These are phyloP conservation scores for Phortica magna DNA, from an alignment of 2,888 invertebrate species.

Conservation along the genomic window DNA sequence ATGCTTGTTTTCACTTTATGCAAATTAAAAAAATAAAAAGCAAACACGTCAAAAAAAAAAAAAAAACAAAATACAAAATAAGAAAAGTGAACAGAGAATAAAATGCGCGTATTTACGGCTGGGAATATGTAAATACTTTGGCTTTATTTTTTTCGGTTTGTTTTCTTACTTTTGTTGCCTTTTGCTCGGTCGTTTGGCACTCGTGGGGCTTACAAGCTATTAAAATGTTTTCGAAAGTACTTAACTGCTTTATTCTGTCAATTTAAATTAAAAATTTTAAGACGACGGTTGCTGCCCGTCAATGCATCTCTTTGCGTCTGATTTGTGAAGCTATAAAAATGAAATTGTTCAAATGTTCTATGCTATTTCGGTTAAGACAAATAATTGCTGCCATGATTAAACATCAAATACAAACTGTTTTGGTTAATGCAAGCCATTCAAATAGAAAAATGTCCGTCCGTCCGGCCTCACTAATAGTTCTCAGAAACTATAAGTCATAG, in stretches of 20 bases:
- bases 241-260: conserved; percentile 74
- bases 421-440: no score
- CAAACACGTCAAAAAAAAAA: conserved; percentile 40
- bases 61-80: conserved; percentile 36
- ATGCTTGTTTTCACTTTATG: conserved; percentile 77
- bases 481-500: no score
- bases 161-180: conserved; percentile 37
- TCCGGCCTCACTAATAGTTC: no score
- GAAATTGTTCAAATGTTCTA: neutral
- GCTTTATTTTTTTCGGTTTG: conserved; percentile 53
- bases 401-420: no score
- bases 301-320: neutral
- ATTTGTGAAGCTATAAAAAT: neutral
- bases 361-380: no score
- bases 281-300: neutral
- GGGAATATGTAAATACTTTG: conserved; percentile 67
- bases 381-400: no score
- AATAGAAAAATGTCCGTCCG: no score
- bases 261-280: conserved; percentile 68
- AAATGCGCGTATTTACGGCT: conserved; percentile 70
- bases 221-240: conserved; percentile 74
- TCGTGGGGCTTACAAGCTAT: conserved; percentile 72
- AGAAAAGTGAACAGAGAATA: conserved; percentile 56
- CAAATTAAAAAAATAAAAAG: conserved; percentile 65
- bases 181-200: conserved; percentile 46